Evolutionary conservation across 2,888 invertebrate genomes (phyloP).

Genomic region (Cryptus viduatorius): DNA sequence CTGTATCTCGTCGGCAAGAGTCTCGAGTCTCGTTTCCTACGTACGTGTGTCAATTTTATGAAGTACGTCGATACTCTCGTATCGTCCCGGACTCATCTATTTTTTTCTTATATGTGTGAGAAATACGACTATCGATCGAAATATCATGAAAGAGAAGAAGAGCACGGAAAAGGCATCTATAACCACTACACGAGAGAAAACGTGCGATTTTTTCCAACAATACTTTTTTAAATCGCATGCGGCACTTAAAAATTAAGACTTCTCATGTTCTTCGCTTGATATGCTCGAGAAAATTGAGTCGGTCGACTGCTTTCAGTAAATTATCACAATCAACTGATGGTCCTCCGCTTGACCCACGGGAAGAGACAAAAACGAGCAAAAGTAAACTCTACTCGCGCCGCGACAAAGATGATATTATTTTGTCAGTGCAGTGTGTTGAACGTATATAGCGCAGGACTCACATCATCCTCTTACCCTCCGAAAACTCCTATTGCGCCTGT

Average conservation of each 20-base stretch:
- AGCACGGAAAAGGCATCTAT: neutral
- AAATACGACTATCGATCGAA: neutral
- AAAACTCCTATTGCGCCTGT: slow-evolving; percentile 24
- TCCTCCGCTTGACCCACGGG: slow-evolving; percentile 1
- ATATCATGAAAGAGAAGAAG: neutral
- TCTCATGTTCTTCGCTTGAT: neutral
- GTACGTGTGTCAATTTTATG: slow-evolving; percentile 26
- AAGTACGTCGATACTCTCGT: neutral
- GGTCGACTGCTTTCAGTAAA: slow-evolving; percentile 38
- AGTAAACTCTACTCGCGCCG: slow-evolving; percentile 16
- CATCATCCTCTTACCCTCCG: slow-evolving; percentile 28
- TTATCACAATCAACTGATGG: slow-evolving; percentile 26
- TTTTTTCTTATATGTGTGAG: neutral
- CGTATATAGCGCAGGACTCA: slow-evolving; percentile 7
- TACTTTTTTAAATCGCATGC: neutral
- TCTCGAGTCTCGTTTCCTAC: neutral
- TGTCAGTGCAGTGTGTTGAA: slow-evolving; percentile 26
- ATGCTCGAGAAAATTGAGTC: neutral
- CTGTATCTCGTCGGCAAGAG: neutral
- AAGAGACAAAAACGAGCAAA: neutral
- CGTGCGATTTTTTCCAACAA: neutral
- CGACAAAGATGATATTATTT: slow-evolving; percentile 48
- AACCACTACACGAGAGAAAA: neutral
- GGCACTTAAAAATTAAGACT: neutral
- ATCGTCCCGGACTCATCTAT: neutral